Percentiles rank a stretch among this genome's conserved stretches.
Evolutionary conservation across 1,140 invertebrate genomes (phyloP).

Genomic region (Bombus pyrosoma): DNA sequence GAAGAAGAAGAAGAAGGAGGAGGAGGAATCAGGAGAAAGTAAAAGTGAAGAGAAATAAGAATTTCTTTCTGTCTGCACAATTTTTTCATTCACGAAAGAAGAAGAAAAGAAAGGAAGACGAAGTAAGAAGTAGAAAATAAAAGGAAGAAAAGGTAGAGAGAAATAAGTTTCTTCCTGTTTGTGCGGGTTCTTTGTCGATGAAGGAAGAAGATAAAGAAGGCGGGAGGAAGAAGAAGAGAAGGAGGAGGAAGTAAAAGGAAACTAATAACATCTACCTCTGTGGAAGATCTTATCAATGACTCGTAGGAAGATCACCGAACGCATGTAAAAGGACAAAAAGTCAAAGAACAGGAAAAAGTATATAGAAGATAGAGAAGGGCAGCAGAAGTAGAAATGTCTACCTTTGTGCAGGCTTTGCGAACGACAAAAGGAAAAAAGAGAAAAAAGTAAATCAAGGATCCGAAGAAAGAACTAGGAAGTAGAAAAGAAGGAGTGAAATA

Average conservation of each 20-base stretch:
- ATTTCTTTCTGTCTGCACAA: background rate
- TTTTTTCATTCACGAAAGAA: background rate
- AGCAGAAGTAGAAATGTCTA: background rate
- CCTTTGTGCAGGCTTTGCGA: no score
- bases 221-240: background rate
- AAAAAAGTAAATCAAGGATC: background rate
- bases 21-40: no score
- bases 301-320: background rate
- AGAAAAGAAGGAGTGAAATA: background rate
- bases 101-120: background rate
- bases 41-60: slow-evolving; percentile 9
- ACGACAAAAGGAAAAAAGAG: background rate
- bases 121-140: background rate
- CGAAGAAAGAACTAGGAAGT: background rate
- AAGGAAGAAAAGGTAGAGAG: background rate
- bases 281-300: no score
- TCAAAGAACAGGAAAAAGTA: background rate
- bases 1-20: background rate
- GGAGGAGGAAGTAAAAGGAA: no score
- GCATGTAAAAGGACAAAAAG: background rate
- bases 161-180: no score
- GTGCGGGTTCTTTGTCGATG: no score
- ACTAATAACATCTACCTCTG: no score
- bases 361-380: no score
- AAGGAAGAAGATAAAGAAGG: background rate